Base-by-base conservation (phyloP, 1,140 invertebrate species). In the Hylaeus volcanicus region DNA sequence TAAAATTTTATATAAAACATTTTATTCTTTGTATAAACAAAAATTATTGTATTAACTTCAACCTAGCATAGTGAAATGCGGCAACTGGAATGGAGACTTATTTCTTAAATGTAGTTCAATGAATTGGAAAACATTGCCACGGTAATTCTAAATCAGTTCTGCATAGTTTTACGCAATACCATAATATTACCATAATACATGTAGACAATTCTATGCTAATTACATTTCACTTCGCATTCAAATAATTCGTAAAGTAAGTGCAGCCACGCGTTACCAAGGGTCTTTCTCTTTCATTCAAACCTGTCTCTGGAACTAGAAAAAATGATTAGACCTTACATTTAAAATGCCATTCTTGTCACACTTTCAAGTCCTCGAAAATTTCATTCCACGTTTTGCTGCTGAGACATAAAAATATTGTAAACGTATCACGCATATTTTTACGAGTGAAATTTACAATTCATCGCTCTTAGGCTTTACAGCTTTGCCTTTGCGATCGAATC, bases 401-500 rank as follows among this genome's bases (percentile, higher is more conserved):
- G 75, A 74, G 45, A 70, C 5, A 69, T 79, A 58, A 71, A 85
- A 72, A 74, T 86, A 48, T 63, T 68, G 9, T 45, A 73, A 72
- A 71, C 48, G 76, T 64, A 83, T 58, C 3, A 1, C n/a, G 39
- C 55, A 71, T 83, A 12, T 60, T 8, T 45, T 45, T 43, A 11
- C 61, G 9, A 41, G 41, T 41, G 14, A 55, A 63, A 68, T 66
- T 94, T 95, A 95, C 83, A 96, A 88, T 90, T 98, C 97, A 85
- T 95, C 95, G 93, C 96, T 97, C 53, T 88, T 89, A 66, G 92
- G 77, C 92, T 98, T 98, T 43, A 81, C 64, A 60, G 95, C 93
- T 82, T 98, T 98, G 82, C 99, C 99, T 89, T 96, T 96, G 79
- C 98, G 96, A 93, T 98, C 97, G 91, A 94, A 99, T 71, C 96